Percentiles rank a stretch among this genome's conserved stretches.
Conservation (phyloP, 2,888 invertebrate genomes). For the Morinoia aosen region DNA sequence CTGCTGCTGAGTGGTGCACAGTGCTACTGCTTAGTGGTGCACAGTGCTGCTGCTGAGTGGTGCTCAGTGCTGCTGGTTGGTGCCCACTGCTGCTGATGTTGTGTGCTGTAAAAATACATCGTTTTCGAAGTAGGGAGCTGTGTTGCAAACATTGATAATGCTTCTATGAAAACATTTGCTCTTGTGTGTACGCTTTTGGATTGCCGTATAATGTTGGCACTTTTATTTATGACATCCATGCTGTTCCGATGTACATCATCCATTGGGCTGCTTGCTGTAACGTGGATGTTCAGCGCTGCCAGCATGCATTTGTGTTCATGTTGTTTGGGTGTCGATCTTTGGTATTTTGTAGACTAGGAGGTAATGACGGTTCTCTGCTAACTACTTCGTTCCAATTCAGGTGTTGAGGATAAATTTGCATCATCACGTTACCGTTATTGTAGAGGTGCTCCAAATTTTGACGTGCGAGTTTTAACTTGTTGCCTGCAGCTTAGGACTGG, state of each 20-base stretch:
- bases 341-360: not conserved
- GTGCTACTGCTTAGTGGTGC: not conserved
- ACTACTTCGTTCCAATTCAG: not conserved
- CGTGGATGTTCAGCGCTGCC: not conserved
- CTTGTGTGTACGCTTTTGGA: not conserved
- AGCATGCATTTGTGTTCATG: not conserved
- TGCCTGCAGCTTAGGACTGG: not conserved
- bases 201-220: not conserved
- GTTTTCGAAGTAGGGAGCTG: not conserved
- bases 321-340: not conserved
- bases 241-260: not conserved
- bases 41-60: too few relatives aligned
- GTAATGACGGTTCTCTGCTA: not conserved
- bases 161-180: not conserved
- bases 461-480: not conserved
- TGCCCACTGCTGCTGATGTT: not conserved
- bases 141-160: not conserved
- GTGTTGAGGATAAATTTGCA: not conserved
- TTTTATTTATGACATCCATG: not conserved
- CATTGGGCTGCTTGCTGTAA: not conserved
- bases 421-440: not conserved
- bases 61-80: too few relatives aligned
- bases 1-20: too few relatives aligned
- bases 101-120: not conserved
- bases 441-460: not conserved